Evolutionary conservation across 2,113 vertebrate genomes (phyloP), one percentile per base, ranked within the genome.

Genomic region (Peucedramus taeniatus): DNA sequence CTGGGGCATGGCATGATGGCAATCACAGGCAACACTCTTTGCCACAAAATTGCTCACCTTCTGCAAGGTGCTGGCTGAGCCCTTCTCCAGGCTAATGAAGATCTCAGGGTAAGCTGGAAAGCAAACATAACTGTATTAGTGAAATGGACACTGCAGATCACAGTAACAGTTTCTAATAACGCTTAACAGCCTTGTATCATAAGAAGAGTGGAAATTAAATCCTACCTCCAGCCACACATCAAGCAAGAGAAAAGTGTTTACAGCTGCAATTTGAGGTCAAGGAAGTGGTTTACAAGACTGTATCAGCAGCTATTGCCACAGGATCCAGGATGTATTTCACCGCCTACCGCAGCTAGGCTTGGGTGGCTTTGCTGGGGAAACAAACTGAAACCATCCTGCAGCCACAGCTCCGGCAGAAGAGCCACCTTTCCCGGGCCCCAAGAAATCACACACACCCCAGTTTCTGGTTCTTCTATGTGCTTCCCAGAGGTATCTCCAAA

Each of bases 31-130:
- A 7, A 30, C 50, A 11, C 13, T 42, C 5, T 60, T 53, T 11
- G 9, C 77, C 94, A 72, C 49, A 59, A 35, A 74, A 96, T 45
- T 19, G 59, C 97, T 97, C 56, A 98, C 98, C 96, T 97, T 81
- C 90, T 86, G 89, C 0, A 3, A 42, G 49, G 53, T 64, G 84
- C 81, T 82, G 57, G 26, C 44, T 49, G 94, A 92, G 44, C 57
- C 83, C n/a, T 95, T 85, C 91, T 96, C 91, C 74, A 94, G 33
- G 31, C 69, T 90, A 37, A 89, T 12, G 24, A 85, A 89, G 60
- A 95, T 96, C 96, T 98, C 86, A 5, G 97, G 97, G 59, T 97
- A 96, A 87, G 96, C 97, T 98, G 97, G 81, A 97, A 95, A 82
- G 80, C 64, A 98, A 96, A 97, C 42, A 94, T 49, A 92, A 76